Percentiles rank a stretch among this genome's conserved stretches.
Conservation (phyloP, 2,888 invertebrate species). For the Dicranocentrus wangi region DNA sequence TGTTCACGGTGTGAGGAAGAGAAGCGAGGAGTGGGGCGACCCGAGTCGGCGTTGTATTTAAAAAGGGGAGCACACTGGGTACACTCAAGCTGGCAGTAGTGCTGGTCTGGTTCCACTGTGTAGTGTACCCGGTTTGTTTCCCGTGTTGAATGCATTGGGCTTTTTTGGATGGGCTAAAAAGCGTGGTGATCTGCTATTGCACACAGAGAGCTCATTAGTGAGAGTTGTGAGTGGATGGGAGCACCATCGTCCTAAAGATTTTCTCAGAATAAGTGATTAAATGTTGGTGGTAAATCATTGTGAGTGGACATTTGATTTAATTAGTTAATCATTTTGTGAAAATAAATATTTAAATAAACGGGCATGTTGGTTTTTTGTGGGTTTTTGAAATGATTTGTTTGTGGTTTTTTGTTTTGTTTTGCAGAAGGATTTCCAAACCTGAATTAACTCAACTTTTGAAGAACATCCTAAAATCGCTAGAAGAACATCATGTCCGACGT, state of each 20-base stretch:
- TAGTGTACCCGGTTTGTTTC: no score
- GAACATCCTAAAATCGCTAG: not conserved
- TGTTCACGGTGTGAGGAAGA: not conserved
- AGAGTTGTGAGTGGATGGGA: not conserved
- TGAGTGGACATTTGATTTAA: constrained; percentile 51
- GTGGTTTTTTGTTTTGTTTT: constrained; percentile 34
- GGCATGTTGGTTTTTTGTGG: not conserved
- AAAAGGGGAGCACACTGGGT: constrained; percentile 2
- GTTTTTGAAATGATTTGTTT: not conserved
- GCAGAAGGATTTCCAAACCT: constrained; percentile 71
- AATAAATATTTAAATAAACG: not conserved
- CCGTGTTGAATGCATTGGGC: no score
- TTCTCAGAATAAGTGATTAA: not conserved
- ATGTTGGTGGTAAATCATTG: constrained; percentile 65
- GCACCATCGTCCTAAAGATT: not conserved
- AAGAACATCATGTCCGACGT: constrained; percentile 69
- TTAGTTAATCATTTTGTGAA: not conserved
- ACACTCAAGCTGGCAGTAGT: no score
- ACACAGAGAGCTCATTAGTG: no score
- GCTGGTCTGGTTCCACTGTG: no score
- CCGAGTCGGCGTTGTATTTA: no score
- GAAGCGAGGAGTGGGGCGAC: not conserved
- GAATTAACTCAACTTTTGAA: constrained; percentile 17
- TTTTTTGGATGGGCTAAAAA: not conserved
- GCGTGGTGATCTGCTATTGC: not conserved